Conservation (phyloP, 1,140 invertebrate species). For the Piezodorus guildinii region DNA sequence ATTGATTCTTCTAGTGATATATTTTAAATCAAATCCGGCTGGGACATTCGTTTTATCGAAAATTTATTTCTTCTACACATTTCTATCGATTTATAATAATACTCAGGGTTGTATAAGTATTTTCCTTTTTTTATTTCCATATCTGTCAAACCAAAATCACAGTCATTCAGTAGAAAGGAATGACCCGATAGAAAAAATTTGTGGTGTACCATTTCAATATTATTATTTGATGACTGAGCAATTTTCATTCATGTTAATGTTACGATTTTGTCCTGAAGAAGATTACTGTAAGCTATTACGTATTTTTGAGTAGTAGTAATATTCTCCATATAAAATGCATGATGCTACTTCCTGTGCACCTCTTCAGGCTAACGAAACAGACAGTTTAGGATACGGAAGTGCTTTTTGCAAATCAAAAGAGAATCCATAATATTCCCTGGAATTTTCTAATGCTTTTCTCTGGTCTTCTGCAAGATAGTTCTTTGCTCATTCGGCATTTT, state of each 20-base stretch:
- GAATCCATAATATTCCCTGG: slow-evolving; percentile 25
- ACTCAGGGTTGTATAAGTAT: slow-evolving; percentile 19
- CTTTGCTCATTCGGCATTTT: no score
- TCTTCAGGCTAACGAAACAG: slow-evolving; percentile 24
- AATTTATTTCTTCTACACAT: slow-evolving; percentile 22
- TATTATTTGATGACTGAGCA: slow-evolving; percentile 23
- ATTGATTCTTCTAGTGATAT: no score
- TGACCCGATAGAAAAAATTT: slow-evolving; percentile 31
- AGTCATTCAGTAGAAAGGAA: slow-evolving; percentile 29
- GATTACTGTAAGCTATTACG: slow-evolving; percentile 26
- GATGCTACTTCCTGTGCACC: slow-evolving; percentile 25
- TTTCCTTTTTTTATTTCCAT: no score
- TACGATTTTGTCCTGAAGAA: slow-evolving; percentile 28
- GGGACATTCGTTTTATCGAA: no score
- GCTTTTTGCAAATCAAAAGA: slow-evolving; percentile 30
- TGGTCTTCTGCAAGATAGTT: slow-evolving; percentile 27
- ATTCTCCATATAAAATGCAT: no score
- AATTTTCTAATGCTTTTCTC: slow-evolving; percentile 20
- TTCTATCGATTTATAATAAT: slow-evolving; percentile 18
- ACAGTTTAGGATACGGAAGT: slow-evolving; percentile 28
- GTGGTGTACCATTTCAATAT: no score
- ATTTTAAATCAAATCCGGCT: no score
- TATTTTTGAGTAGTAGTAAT: slow-evolving; percentile 20
- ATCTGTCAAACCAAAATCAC: slow-evolving; percentile 26
- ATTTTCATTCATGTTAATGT: slow-evolving; percentile 29